These are phyloP conservation scores for Archilochus colubris DNA, from an alignment of 2,113 vertebrate species.

Conservation along the genomic window DNA sequence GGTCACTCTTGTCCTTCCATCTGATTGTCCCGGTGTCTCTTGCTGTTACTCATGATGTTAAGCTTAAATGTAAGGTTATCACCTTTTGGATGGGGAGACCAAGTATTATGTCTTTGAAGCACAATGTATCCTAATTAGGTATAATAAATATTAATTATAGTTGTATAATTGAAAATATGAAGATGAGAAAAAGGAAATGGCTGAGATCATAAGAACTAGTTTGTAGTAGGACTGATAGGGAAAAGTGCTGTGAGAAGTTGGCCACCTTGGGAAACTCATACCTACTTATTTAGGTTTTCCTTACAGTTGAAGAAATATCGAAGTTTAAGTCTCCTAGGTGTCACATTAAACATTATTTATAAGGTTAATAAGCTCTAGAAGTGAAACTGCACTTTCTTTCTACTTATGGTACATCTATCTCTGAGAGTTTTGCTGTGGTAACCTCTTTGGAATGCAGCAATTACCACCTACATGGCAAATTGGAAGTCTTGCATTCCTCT, in stretches of 20 bases:
- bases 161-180: constrained; percentile 51
- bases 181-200: constrained; percentile 51
- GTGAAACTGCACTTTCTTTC: background rate
- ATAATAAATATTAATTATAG: constrained; percentile 61
- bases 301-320: background rate
- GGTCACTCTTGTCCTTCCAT: background rate
- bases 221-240: background rate
- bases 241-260: background rate
- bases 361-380: background rate
- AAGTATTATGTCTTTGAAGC: constrained; percentile 36
- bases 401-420: background rate
- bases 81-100: background rate
- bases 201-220: constrained; percentile 14
- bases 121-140: constrained; percentile 41
- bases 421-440: background rate
- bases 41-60: background rate
- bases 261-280: background rate
- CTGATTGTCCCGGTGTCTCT: background rate
- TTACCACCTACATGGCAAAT: constrained; percentile 21
- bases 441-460: constrained; percentile 29
- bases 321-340: background rate
- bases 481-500: constrained; percentile 38
- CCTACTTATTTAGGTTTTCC: background rate
- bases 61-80: background rate
- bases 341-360: background rate